These are phyloP conservation scores for Leucoraja erinaceus DNA, from an alignment of 2,113 vertebrate genomes.

Conservation along the genomic window DNA sequence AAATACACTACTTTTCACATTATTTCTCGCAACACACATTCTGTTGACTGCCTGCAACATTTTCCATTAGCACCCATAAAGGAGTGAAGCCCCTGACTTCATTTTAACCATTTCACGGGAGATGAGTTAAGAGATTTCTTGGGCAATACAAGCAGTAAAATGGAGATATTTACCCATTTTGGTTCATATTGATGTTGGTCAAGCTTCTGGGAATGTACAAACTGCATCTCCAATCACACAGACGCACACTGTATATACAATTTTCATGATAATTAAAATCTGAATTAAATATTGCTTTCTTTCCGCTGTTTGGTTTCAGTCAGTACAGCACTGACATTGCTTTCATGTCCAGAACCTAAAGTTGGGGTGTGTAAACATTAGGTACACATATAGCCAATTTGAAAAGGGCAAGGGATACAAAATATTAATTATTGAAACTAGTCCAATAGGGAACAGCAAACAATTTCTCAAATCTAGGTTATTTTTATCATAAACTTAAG, in stretches of 20 bases:
- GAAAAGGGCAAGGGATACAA: neutral
- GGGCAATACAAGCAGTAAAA: neutral
- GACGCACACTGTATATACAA: neutral
- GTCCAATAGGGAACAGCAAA: neutral
- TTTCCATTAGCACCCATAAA: neutral
- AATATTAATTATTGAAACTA: neutral
- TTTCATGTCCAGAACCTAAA: neutral
- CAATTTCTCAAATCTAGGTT: neutral
- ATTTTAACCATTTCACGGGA: neutral
- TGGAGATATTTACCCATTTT: neutral
- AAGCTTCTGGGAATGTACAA: neutral
- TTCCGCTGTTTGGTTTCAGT: neutral
- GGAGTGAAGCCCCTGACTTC: neutral
- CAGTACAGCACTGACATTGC: neutral
- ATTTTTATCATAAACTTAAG: neutral
- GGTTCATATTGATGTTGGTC: neutral
- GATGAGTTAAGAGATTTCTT: neutral
- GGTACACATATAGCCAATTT: neutral
- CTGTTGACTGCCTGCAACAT: neutral
- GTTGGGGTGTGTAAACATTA: neutral
- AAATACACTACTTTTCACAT: neutral
- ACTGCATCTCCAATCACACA: neutral
- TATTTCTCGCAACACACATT: neutral
- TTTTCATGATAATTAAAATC: neutral
- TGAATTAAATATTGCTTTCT: neutral